These are phyloP conservation scores for Picus viridis DNA, from an alignment of 2,797 vertebrate species.

Conservation along the genomic window DNA sequence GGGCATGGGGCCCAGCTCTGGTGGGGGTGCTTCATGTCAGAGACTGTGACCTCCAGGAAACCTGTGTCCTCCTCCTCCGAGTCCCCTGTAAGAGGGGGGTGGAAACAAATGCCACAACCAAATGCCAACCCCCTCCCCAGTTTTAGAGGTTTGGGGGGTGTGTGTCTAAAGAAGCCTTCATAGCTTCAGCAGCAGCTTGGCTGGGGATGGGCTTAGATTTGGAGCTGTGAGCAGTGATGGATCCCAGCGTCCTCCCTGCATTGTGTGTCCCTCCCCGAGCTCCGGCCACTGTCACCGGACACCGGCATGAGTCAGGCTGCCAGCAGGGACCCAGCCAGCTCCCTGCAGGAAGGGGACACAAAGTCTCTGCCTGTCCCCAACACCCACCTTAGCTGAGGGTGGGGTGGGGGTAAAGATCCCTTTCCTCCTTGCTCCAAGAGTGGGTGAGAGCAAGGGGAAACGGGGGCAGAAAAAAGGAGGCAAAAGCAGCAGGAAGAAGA, in stretches of 20 bases:
- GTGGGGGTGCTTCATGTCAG: conserved; percentile 86
- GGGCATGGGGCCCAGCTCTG: conserved; percentile 88
- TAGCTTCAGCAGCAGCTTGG: neutral
- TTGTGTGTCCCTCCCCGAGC: neutral
- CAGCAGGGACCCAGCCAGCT: neutral
- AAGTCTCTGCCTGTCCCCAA: neutral
- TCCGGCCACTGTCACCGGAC: neutral
- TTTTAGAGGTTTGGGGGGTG: neutral
- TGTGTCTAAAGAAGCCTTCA: neutral
- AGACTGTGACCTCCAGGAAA: conserved; percentile 80
- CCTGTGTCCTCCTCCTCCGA: conserved; percentile 82
- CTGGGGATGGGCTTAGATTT: neutral
- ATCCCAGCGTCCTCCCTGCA: neutral
- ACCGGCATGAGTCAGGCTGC: conserved; percentile 8
- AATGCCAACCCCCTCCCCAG: rapidly evolving
- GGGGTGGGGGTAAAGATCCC: neutral
- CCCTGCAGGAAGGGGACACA: neutral
- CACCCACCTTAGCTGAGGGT: neutral
- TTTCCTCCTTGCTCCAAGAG: rapidly evolving
- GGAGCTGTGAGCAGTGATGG: neutral
- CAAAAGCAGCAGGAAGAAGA: neutral
- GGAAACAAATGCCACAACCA: neutral
- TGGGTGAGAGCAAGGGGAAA: rapidly evolving
- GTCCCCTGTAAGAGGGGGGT: conserved; percentile 67
- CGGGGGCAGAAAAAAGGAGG: neutral